Base-by-base conservation (phyloP, 2,888 invertebrate species). In the Bombyx huttoni region DNA sequence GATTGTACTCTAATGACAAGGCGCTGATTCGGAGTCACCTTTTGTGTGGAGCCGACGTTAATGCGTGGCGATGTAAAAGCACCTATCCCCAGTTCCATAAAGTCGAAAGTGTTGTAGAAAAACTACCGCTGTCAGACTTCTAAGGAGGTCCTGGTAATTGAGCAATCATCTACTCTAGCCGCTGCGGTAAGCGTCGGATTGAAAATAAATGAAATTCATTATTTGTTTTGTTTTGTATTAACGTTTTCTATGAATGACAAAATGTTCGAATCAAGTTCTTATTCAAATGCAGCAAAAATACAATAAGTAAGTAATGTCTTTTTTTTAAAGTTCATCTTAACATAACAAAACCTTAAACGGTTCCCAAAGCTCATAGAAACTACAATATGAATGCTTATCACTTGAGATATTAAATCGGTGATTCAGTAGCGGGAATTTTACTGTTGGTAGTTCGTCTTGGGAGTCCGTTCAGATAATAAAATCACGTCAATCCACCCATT, bases 71-170 rank as follows among this genome's bases (percentile, higher is more conserved):
- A 74, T 65, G 73, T 83, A 79, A 73, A 74, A 75, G 75, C 67
- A 65, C 77, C 75, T 85, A 81, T 78, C 66, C 54, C 60, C 60
- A 70, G 63, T 56, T 61, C 59, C 61, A 64, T 86, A 86, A 76
- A 77, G 84, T 82, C 64, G 70, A 79, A 72, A 81, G 75, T 84
- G 64, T 67, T 59, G 62, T 64, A 61, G 62, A 62, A 62, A 61
- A 54, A 58, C 60, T 59, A 65, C 66, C 63, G 70, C 67, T 72
- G 75, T 73, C 78, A 79, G 75, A 85, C 86, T 74, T 81, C 87
- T 86, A 86, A 86, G 86, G 86, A 87, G 87, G 87, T 87, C 87
- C 81, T 78, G 73, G 81, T 87, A 86, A 88, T 88, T 86, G 88
- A 88, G 86, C 88, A 88, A 88, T 88, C 82, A 85, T 85, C 82